Base-by-base conservation (phyloP, 2,888 invertebrate genomes). In the Sylvicola cinctus region DNA sequence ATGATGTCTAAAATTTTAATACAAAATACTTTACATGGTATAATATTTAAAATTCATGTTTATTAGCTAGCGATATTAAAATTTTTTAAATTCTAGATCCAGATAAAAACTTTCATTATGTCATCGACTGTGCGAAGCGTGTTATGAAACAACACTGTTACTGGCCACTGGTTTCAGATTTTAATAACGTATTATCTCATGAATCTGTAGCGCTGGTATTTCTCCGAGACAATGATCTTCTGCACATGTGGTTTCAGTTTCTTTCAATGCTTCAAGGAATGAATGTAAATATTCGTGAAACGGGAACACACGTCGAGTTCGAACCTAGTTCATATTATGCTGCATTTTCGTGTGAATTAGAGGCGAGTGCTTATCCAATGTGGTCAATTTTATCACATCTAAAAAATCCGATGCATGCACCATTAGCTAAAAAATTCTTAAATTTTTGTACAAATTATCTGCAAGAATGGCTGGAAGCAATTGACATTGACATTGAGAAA, bases 131-230 rank as follows among this genome's bases (percentile, higher is more conserved):
- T 53, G 80, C 77, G 11, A 69, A 77, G 42, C 69, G 79, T 38
- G 83, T 91, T 15, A 91, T 96, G 88, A 90, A 88, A 60, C 87
- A 93, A 51, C 95, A 96, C 55, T 91, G 91, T 59, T 95, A 93
- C 56, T 96, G 95, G 95, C 93, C 95, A 2, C 65, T 95, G 6
- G 90, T 95, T 25, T 91, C 90, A 1, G 95, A 96, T 61, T 72
- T 96, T 45, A 93, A 93, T 52, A 96, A 95, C 55, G 83, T 96
- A 34, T 65, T 96, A 12, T 87, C 90, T 1, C 95, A 96, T 52
- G 71, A 76, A 48, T 81, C 83, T 12, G 87, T 96, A 3, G 91
- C 93, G 12, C 59, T 85, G 44, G 71, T 80, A 50, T 93, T 96
- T 52, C 68, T 95, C 58, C 72, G 75, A 34, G 87, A 93, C 50